Percentiles rank a stretch among this genome's conserved stretches.
phyloP scores from a whole-genome alignment of 2,113 vertebrate species.

The Mesembrinibis cayennensis region DNA sequence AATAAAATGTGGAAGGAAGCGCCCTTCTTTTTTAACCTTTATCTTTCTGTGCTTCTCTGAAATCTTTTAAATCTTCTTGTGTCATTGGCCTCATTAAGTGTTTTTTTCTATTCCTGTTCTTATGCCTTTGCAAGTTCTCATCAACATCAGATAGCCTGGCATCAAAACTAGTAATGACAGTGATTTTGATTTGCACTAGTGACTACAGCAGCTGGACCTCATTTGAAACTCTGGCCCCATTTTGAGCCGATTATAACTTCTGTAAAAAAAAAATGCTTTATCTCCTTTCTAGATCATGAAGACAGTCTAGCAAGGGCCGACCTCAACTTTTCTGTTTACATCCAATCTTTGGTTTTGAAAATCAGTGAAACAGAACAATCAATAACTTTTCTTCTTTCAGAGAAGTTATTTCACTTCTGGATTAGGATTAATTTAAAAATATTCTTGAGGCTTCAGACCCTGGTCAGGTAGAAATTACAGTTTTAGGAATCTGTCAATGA shows the following conservation, averaged over 20 bases:
- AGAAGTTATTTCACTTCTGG: background rate
- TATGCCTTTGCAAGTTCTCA: background rate
- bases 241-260: background rate
- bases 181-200: background rate
- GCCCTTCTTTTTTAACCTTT: background rate
- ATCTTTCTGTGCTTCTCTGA: background rate
- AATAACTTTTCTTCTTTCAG: background rate
- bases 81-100: background rate
- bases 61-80: background rate
- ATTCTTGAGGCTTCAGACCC: background rate
- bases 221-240: background rate
- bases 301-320: background rate
- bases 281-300: background rate
- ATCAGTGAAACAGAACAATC: background rate
- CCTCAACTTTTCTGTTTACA: background rate
- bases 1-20: background rate
- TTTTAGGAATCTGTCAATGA: background rate
- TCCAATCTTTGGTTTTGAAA: background rate
- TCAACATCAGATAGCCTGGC: background rate
- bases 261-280: background rate
- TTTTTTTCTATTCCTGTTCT: background rate
- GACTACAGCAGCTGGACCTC: background rate
- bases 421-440: background rate
- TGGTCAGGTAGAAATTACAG: background rate
- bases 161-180: background rate